These are phyloP conservation scores for Melolontha melolontha DNA, from an alignment of 2,888 invertebrate species.

Conservation along the genomic window DNA sequence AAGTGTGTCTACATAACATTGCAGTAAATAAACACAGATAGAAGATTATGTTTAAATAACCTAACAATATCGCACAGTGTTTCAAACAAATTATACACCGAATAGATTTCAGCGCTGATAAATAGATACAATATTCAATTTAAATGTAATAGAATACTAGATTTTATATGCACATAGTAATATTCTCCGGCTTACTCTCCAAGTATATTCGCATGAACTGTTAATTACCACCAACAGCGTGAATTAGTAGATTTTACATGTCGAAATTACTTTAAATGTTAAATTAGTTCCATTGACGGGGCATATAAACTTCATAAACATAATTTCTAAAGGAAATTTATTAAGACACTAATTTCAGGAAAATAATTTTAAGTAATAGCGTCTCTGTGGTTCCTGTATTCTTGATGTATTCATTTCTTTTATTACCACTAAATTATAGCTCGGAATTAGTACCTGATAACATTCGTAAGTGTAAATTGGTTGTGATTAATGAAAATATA, in stretches of 20 bases:
- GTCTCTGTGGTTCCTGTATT: too few species aligned
- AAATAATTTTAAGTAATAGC: too few species aligned
- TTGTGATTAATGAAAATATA: too few species aligned
- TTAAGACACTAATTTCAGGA: background rate
- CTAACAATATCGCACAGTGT: background rate
- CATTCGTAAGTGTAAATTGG: too few species aligned
- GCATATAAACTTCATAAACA: background rate
- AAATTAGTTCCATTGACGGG: conserved; percentile 7
- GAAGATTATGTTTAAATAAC: background rate
- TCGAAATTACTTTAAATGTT: conserved; percentile 9
- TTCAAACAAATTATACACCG: background rate
- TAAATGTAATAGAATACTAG: conserved; percentile 15
- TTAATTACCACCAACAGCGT: conserved; percentile 19
- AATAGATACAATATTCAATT: conserved; percentile 21
- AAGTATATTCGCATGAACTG: conserved; percentile 2
- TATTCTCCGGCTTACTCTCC: background rate
- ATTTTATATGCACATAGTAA: conserved; percentile 5
- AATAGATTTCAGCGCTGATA: background rate
- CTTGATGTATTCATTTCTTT: too few species aligned
- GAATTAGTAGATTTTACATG: conserved; percentile 18
- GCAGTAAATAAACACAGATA: background rate
- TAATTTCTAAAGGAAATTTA: background rate
- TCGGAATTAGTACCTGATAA: too few species aligned
- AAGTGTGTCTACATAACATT: background rate
- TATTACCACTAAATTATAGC: too few species aligned